Percentiles rank a stretch among this genome's conserved stretches.
phyloP scores from a whole-genome alignment of 2,113 vertebrate species.

The Plectropomus leopardus region DNA sequence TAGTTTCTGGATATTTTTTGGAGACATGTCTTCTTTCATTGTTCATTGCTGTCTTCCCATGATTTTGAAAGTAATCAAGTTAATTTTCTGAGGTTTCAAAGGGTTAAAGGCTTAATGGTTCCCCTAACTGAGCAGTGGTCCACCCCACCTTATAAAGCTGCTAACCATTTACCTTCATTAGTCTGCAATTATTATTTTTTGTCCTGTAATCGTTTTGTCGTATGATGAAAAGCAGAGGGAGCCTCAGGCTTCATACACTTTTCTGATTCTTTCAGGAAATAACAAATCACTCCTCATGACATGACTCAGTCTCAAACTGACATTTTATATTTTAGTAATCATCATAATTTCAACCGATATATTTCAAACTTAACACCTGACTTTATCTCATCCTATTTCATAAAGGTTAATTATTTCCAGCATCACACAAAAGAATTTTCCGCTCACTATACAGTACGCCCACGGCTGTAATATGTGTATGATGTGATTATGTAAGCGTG shows the following conservation, averaged over 20 bases:
- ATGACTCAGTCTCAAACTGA: neutral
- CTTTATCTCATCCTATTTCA: neutral
- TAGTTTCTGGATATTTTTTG: no score
- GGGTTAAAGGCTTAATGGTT: neutral
- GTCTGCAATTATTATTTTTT: no score
- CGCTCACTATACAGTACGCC: neutral
- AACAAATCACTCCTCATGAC: neutral
- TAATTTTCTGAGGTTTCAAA: no score
- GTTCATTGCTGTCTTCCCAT: no score
- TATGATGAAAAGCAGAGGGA: neutral
- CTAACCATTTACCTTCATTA: neutral
- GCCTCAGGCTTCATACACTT: neutral
- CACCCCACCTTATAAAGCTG: no score
- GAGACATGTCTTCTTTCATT: no score
- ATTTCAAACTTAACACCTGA: neutral
- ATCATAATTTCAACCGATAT: neutral
- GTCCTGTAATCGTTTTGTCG: neutral
- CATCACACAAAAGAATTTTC: neutral
- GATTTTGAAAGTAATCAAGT: no score
- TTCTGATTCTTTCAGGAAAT: constrained; percentile 14
- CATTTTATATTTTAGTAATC: constrained; percentile 2
- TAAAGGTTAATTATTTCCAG: constrained; percentile 37
- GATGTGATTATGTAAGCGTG: constrained; percentile 11
- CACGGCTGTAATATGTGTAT: neutral
- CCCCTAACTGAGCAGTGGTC: neutral